A percentile compares a stretch with the other conserved stretches of the same genome.
These are phyloP conservation scores for Holothuria scabra DNA, from an alignment of 53 echinoderm and acorn worm genomes.

Conservation along the genomic window DNA sequence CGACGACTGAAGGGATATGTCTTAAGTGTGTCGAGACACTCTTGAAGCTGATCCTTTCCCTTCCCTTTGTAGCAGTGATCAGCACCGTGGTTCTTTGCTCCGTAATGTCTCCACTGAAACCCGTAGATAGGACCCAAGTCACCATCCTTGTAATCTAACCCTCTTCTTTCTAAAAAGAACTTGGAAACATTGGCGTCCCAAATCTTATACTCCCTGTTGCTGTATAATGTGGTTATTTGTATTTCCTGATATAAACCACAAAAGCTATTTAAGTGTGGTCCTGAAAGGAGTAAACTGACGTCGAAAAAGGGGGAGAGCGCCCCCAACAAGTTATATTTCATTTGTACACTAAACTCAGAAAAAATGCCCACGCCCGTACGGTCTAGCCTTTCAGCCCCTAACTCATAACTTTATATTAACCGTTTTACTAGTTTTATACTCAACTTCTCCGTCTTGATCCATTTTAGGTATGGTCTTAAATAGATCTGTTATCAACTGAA, in stretches of 20 bases:
- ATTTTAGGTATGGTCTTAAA: no score
- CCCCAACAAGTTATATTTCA: not conserved
- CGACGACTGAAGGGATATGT: no score
- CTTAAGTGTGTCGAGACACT: not conserved
- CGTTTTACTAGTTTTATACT: not conserved
- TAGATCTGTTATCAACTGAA: no score
- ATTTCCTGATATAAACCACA: not conserved
- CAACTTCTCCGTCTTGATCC: not conserved
- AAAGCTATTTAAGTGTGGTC: not conserved
- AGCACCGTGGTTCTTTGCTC: not conserved
- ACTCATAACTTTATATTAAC: not conserved
- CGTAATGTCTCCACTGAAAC: constrained; percentile 3
- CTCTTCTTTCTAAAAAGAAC: not conserved
- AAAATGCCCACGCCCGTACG: not conserved
- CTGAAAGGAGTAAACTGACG: not conserved
- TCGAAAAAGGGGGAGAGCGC: not conserved
- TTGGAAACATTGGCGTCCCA: not conserved
- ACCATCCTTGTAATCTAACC: not conserved
- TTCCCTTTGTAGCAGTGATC: not conserved
- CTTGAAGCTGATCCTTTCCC: not conserved
- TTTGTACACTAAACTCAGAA: not conserved
- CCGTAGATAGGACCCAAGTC: not conserved
- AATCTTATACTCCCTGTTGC: not conserved
- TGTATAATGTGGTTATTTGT: not conserved
- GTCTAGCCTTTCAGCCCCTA: not conserved